Conservation (phyloP, 2,113 vertebrate genomes). For the Heterotilapia buettikoferi region DNA sequence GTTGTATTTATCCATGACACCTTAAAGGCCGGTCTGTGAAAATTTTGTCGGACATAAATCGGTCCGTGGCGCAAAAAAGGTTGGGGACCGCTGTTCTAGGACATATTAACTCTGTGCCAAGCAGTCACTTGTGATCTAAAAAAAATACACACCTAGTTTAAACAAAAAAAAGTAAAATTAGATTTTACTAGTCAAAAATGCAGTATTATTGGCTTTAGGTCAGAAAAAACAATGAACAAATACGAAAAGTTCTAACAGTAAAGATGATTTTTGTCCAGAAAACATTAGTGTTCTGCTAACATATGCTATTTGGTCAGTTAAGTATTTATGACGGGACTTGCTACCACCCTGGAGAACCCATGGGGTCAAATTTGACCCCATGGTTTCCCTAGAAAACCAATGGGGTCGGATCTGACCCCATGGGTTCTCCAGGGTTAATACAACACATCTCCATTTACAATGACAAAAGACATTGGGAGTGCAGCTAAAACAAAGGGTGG, state of each 20-base stretch:
- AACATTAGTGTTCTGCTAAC: neutral
- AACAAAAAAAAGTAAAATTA: neutral
- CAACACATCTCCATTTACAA: neutral
- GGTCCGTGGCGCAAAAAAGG: fast-evolving
- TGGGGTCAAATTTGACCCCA: no score
- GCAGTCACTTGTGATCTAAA: neutral
- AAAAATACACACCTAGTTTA: neutral
- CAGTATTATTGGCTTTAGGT: neutral
- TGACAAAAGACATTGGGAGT: neutral
- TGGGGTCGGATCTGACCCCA: no score
- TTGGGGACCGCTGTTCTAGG: neutral
- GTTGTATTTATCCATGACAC: neutral
- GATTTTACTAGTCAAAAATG: neutral
- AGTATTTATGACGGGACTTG: neutral
- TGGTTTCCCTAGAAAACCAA: no score
- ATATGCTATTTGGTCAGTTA: neutral
- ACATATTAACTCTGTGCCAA: neutral
- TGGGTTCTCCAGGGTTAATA: no score
- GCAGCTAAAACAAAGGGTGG: neutral
- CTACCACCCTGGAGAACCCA: no score
- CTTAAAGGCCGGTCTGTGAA: fast-evolving
- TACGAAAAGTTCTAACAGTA: neutral
- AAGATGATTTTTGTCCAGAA: neutral
- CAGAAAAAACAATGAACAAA: neutral
- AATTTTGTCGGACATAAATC: neutral